Conservation (phyloP, 2,888 invertebrate species). For the Eurytoma californica region DNA sequence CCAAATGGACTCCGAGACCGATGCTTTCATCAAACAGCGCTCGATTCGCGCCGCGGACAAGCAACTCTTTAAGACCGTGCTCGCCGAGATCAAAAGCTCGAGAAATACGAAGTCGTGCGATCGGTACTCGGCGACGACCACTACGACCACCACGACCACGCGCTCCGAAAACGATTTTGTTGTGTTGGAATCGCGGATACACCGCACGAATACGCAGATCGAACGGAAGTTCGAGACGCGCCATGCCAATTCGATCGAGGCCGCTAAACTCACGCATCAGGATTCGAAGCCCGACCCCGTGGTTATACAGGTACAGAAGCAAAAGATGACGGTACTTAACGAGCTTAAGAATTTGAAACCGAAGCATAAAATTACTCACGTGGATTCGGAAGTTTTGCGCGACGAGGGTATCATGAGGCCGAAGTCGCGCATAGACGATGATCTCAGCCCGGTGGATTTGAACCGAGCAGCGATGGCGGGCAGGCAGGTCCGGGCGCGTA, state of each 20-base stretch:
- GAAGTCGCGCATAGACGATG: slow-evolving; percentile 72
- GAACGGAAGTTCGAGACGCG: slow-evolving; percentile 69
- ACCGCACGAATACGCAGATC: slow-evolving; percentile 69
- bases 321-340: slow-evolving; percentile 70
- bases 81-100: slow-evolving; percentile 67
- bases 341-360: slow-evolving; percentile 70
- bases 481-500: slow-evolving; percentile 67
- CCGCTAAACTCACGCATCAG: slow-evolving; percentile 62
- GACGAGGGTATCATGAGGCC: slow-evolving; percentile 74
- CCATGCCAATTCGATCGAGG: slow-evolving; percentile 65
- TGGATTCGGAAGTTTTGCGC: slow-evolving; percentile 71
- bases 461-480: slow-evolving; percentile 55
- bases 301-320: slow-evolving; percentile 69
- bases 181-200: slow-evolving; percentile 70
- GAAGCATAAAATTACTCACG: slow-evolving; percentile 72
- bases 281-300: slow-evolving; percentile 68
- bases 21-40: slow-evolving; percentile 72
- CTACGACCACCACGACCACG: neutral
- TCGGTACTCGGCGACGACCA: slow-evolving; percentile 65
- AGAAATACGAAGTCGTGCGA: slow-evolving; percentile 65
- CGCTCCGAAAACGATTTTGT: slow-evolving; percentile 60
- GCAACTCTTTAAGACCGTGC: slow-evolving; percentile 68
- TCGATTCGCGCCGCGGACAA: slow-evolving; percentile 67
- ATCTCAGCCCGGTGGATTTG: slow-evolving; percentile 68
- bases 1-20: slow-evolving; percentile 79